These are phyloP conservation scores for Aramus guarauna DNA, from an alignment of 2,113 vertebrate species.

Conservation along the genomic window DNA sequence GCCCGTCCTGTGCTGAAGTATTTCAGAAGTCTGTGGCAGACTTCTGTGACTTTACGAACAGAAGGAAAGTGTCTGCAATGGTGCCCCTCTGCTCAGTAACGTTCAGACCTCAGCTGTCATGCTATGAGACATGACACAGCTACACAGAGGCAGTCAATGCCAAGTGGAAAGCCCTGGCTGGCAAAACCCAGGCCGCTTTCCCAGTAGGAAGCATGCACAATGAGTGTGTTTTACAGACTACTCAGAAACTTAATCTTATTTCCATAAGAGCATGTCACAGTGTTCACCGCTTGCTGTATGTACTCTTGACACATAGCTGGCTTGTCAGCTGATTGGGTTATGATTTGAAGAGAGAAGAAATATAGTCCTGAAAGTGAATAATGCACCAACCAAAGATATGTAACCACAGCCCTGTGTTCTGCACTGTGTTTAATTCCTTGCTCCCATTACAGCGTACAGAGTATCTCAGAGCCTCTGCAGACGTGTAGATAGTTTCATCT, in stretches of 20 bases:
- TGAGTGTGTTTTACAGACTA: not conserved
- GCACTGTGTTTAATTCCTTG: not conserved
- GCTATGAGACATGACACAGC: not conserved
- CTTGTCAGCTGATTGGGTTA: not conserved
- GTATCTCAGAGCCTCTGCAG: not conserved
- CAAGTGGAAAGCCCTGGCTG: not conserved
- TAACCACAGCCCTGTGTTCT: not conserved
- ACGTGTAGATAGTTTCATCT: not conserved
- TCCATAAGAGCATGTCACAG: not conserved
- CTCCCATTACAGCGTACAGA: not conserved
- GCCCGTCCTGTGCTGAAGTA: not conserved
- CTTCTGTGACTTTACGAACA: not conserved
- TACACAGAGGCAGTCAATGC: not conserved
- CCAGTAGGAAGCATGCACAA: not conserved
- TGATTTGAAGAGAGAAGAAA: not conserved
- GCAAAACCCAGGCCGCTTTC: not conserved
- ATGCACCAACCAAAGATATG: not conserved
- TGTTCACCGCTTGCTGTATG: not conserved
- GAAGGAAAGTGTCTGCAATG: not conserved
- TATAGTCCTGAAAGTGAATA: not conserved
- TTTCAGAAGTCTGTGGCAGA: not conserved
- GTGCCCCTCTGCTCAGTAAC: not conserved
- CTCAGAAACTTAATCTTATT: not conserved
- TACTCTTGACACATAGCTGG: not conserved
- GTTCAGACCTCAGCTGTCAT: not conserved